Evolutionary conservation across 2,888 invertebrate genomes (phyloP), one percentile per base, ranked within the genome.

Genomic region (Prosapia bicincta): DNA sequence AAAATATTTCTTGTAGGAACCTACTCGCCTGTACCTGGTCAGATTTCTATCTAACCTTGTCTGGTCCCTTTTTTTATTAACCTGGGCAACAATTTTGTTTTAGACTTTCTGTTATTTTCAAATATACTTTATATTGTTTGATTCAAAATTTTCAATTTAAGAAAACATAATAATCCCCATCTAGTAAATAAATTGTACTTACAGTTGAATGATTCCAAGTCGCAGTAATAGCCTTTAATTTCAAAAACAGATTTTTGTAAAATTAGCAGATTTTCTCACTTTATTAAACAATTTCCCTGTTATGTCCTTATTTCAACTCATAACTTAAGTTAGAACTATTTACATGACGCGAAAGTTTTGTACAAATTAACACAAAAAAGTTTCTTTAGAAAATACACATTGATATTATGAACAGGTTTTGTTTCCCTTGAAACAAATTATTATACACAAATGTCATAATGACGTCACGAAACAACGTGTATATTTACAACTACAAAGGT

Each of bases 341-440:
- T 54, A 54, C 54, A 54, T 6, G 9, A 54, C 54, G 54, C 20
- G 54, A 54, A 20, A 5, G 54, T 54, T n/a, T 54, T 54, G 54
- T 54, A 54, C 54, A 54, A 54, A 38, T 38, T 38, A 74, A 74
- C 74, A 74, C 69, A 65, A 68, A 74, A 69, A 65, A 30, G 28
- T 28, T 69, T 68, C 74, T 65, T 38, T 74, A 79, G 75, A 80
- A 79, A 80, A 80, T 80, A 78, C 79, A 80, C 80, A 80, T 76
- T 72, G 76, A 79, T 75, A 78, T 78, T 78, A 77, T 78, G 78
- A 76, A 79, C 78, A 79, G 76, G 72, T 76, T 79, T 75, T 79
- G 73, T 75, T 74, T 75, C 77, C 77, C 68, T 66, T 24, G 28
- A 28, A 32, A 74, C 71, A 26, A 69, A 38, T 7, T 9, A 38